These are phyloP conservation scores for Lycophotia porphyrea DNA, from an alignment of 2,888 invertebrate species.

Conservation along the genomic window DNA sequence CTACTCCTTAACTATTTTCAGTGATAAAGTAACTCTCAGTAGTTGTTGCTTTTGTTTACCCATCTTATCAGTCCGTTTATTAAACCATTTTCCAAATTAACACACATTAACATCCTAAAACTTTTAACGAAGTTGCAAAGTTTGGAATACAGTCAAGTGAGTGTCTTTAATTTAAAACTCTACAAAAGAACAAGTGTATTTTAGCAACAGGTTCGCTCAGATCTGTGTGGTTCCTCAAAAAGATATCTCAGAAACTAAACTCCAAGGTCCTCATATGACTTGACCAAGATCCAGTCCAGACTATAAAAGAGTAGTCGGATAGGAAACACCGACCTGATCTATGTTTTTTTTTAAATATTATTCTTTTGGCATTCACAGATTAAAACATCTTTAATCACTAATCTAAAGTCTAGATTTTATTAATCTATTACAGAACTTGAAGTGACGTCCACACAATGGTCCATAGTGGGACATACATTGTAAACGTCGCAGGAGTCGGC, in stretches of 20 bases:
- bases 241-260: not conserved
- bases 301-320: not conserved
- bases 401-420: not conserved
- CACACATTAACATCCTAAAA: not conserved
- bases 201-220: not conserved
- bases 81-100: not conserved
- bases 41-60: constrained; percentile 12
- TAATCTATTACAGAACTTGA: constrained; percentile 3
- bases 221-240: not conserved
- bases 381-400: not conserved
- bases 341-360: not conserved
- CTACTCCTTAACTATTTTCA: not conserved
- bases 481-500: not conserved
- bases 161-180: not conserved
- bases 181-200: not conserved
- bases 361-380: not conserved
- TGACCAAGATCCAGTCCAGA: not conserved
- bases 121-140: not conserved
- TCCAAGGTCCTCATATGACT: not conserved
- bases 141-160: not conserved
- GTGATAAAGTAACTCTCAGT: not conserved
- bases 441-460: constrained; percentile 22
- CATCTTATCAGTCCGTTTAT: not conserved
- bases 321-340: not conserved
- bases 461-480: constrained; percentile 20